These are phyloP conservation scores for Biston betularia DNA, from an alignment of 2,888 invertebrate genomes.

Conservation along the genomic window DNA sequence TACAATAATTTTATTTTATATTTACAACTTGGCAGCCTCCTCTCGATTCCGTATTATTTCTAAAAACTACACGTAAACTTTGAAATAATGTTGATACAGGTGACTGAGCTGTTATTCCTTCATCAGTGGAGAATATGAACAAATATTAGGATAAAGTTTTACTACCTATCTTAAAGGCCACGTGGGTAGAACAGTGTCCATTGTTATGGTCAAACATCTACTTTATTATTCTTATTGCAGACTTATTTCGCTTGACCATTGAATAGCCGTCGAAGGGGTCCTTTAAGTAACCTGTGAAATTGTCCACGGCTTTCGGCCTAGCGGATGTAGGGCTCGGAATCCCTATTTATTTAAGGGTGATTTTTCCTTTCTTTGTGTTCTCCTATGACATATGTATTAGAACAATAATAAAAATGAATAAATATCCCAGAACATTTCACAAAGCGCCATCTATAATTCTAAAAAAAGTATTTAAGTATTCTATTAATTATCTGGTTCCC, in stretches of 20 bases:
- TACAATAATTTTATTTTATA: background rate
- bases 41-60: slow-evolving; percentile 13
- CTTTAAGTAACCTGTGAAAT: too few species aligned
- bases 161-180: background rate
- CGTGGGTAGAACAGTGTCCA: background rate
- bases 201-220: background rate
- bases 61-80: slow-evolving; percentile 14
- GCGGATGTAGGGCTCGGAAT: too few species aligned
- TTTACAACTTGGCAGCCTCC: slow-evolving; percentile 9
- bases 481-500: too few species aligned
- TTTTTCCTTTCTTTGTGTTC: too few species aligned
- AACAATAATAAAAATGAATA: too few species aligned
- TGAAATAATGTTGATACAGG: slow-evolving; percentile 10
- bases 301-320: too few species aligned
- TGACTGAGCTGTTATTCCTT: background rate
- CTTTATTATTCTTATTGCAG: background rate
- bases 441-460: too few species aligned
- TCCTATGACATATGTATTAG: too few species aligned
- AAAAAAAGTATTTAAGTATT: too few species aligned
- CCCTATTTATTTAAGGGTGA: too few species aligned
- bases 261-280: too few species aligned
- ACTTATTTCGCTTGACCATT: background rate
- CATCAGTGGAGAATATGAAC: background rate
- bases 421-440: too few species aligned
- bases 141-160: background rate